Evolutionary conservation across 2,797 vertebrate species (phyloP).

Genomic region (Hydrophis major): DNA sequence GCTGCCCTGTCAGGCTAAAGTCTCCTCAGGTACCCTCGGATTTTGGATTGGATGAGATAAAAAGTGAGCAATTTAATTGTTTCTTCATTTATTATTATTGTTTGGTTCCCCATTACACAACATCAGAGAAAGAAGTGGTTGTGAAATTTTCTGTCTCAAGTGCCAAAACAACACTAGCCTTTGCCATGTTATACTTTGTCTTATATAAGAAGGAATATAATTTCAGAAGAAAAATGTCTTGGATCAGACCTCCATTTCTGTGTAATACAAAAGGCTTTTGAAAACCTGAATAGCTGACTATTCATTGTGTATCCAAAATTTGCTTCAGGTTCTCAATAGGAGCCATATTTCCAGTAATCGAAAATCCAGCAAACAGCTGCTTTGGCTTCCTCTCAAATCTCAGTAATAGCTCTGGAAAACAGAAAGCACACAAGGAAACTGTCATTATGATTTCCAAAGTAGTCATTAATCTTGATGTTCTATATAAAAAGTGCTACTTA

Average conservation of each 20-base stretch:
- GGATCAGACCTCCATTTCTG: background rate
- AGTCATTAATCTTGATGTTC: constrained; percentile 20
- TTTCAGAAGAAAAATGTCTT: background rate
- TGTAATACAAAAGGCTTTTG: background rate
- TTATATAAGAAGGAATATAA: background rate
- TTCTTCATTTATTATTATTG: background rate
- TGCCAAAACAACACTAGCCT: background rate
- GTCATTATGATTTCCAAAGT: constrained; percentile 10
- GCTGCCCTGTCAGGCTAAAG: background rate
- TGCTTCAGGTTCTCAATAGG: background rate
- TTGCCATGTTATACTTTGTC: background rate
- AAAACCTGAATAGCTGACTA: background rate
- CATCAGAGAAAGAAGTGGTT: background rate
- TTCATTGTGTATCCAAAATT: background rate
- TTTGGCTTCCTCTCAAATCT: constrained; percentile 14
- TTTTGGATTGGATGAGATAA: background rate
- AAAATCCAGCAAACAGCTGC: constrained; percentile 22
- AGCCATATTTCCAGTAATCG: constrained; percentile 12
- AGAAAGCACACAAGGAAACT: constrained; percentile 24
- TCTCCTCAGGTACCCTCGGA: background rate
- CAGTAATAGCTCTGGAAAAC: constrained; percentile 7
- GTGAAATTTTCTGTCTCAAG: background rate
- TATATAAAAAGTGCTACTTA: constrained; percentile 4
- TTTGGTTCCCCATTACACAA: background rate
- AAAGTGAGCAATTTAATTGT: background rate